These are phyloP conservation scores for Oriolus oriolus DNA, from an alignment of 2,113 vertebrate species.

Conservation along the genomic window DNA sequence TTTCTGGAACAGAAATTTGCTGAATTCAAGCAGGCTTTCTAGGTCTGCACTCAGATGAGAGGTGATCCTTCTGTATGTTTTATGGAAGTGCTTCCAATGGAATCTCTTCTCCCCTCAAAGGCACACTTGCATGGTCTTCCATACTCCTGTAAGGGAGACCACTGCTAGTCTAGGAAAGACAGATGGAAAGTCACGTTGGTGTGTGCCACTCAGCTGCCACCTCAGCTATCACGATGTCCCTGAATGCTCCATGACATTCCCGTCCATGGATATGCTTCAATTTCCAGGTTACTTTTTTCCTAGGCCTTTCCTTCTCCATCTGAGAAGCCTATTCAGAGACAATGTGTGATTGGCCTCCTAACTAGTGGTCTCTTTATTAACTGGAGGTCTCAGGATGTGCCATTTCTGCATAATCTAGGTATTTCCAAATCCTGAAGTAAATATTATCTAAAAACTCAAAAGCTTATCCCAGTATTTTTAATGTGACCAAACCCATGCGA, in stretches of 20 bases:
- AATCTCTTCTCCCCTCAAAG: neutral
- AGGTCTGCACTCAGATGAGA: neutral
- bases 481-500: neutral
- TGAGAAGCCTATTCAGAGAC: neutral
- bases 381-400: neutral
- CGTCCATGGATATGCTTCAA: neutral
- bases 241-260: neutral
- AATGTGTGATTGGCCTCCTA: neutral
- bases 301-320: neutral
- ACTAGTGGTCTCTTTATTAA: neutral
- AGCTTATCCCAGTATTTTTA: neutral
- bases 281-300: neutral
- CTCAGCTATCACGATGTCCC: fast-evolving
- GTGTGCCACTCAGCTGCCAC: neutral
- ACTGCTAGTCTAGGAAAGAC: neutral
- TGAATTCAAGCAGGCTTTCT: neutral
- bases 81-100: neutral
- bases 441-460: neutral
- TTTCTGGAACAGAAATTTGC: neutral
- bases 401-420: neutral
- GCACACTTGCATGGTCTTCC: neutral
- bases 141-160: neutral
- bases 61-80: neutral
- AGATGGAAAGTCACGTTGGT: neutral
- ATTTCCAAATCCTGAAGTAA: neutral